These are phyloP conservation scores for Tenthredo notha DNA, from an alignment of 2,888 invertebrate species.

Conservation along the genomic window DNA sequence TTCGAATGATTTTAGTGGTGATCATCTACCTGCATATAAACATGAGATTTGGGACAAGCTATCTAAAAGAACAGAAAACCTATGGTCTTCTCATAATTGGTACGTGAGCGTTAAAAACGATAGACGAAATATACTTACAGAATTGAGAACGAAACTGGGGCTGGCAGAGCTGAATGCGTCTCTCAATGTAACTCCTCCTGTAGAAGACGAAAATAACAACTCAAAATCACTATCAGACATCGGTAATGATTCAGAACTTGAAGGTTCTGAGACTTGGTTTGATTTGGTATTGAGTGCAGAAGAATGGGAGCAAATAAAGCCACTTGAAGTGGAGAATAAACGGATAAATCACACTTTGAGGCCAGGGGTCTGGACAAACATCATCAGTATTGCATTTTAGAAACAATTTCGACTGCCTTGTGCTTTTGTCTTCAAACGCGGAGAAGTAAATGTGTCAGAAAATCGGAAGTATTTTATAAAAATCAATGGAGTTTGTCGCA, in stretches of 20 bases:
- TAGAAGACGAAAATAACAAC: not conserved
- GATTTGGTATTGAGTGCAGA: constrained; percentile 5
- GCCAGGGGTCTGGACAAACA: constrained; percentile 54
- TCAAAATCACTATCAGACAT: not conserved
- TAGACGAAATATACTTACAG: no score
- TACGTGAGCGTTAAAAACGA: not conserved
- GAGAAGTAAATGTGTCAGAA: not conserved
- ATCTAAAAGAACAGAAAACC: constrained; percentile 10
- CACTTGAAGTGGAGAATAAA: constrained; percentile 3
- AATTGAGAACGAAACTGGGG: not conserved
- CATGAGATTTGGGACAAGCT: not conserved
- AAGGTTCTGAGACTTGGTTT: constrained; percentile 1
- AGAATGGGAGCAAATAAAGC: constrained; percentile 10
- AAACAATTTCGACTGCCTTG: constrained; percentile 54
- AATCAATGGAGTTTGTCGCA: not conserved
- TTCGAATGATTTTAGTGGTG: no score
- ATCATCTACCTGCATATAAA: not conserved
- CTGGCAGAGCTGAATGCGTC: not conserved
- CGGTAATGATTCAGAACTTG: constrained; percentile 1
- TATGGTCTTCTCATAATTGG: constrained; percentile 11
- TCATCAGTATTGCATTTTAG: constrained; percentile 46
- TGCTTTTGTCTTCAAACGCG: constrained; percentile 40
- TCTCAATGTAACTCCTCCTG: not conserved
- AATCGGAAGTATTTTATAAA: not conserved
- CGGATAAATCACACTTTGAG: not conserved